Evolutionary conservation across 2,113 vertebrate species (phyloP).

Genomic region (Elanoides forficatus): DNA sequence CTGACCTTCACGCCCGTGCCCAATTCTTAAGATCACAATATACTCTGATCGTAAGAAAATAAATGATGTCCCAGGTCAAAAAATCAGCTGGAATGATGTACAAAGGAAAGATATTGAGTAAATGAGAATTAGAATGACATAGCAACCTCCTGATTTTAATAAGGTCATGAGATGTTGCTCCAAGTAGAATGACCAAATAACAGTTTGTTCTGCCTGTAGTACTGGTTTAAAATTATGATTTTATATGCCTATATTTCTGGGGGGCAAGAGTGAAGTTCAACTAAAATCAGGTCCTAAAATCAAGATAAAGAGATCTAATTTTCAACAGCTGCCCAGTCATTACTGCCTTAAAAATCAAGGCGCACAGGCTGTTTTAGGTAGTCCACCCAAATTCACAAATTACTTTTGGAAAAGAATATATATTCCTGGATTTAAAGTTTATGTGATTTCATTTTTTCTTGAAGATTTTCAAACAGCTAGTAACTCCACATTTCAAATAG

Average conservation of each 20-base stretch:
- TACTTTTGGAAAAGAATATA: not conserved
- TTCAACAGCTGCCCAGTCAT: not conserved
- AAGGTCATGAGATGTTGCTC: not conserved
- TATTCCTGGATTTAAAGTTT: not conserved
- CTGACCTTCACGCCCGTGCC: not conserved
- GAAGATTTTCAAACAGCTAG: not conserved
- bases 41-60: not conserved
- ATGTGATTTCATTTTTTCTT: not conserved
- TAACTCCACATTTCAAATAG: not conserved
- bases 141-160: not conserved
- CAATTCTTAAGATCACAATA: not conserved
- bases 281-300: not conserved
- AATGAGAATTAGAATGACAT: not conserved
- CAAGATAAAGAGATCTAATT: not conserved
- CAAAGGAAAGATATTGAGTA: not conserved
- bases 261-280: not conserved
- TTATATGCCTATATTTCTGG: not conserved
- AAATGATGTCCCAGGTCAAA: not conserved
- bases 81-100: not conserved
- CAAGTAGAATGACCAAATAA: not conserved
- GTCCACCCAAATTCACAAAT: not conserved
- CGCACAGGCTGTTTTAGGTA: not conserved
- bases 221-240: not conserved
- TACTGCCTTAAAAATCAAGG: not conserved
- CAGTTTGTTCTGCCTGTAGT: not conserved